Percentiles rank a stretch among this genome's conserved stretches.
These are phyloP conservation scores for Drosophila imparisetae DNA, from an alignment of 2,888 invertebrate species.

Conservation along the genomic window DNA sequence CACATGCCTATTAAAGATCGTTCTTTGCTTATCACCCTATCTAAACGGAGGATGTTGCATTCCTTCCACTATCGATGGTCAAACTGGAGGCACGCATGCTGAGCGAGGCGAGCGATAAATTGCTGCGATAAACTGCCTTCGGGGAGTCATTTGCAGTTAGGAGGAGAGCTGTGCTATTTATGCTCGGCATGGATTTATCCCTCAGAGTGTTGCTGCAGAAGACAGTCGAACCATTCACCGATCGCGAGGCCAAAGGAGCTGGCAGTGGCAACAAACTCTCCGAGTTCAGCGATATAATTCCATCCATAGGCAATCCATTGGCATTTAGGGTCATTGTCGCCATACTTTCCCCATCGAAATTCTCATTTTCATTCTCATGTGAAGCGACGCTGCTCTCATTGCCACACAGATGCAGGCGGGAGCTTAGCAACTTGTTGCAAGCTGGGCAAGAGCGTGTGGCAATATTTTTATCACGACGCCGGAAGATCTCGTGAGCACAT, in stretches of 20 bases:
- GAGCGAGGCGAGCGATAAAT: slow-evolving; percentile 84
- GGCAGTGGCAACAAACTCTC: slow-evolving; percentile 38
- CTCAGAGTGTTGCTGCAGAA: slow-evolving; percentile 64
- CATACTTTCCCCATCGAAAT: slow-evolving; percentile 51
- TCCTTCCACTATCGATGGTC: slow-evolving; percentile 85
- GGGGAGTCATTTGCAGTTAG: slow-evolving; percentile 73
- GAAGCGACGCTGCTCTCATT: slow-evolving; percentile 24
- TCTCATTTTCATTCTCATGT: slow-evolving; percentile 38
- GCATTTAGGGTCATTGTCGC: slow-evolving; percentile 44
- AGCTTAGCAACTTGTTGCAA: slow-evolving; percentile 89
- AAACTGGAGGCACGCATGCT: slow-evolving; percentile 84
- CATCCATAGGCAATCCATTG: slow-evolving; percentile 49
- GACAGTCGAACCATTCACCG: slow-evolving; percentile 41
- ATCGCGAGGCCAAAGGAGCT: slow-evolving; percentile 12
- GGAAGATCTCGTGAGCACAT: slow-evolving; percentile 89
- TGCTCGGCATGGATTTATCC: slow-evolving; percentile 60
- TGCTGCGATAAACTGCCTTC: slow-evolving; percentile 82
- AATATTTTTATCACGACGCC: slow-evolving; percentile 87
- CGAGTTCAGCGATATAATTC: slow-evolving; percentile 50
- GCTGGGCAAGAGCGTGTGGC: slow-evolving; percentile 89
- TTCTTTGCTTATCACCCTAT: background rate
- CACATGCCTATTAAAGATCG: background rate
- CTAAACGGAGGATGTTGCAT: slow-evolving; percentile 86
- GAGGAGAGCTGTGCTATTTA: slow-evolving; percentile 71
- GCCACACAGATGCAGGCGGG: slow-evolving; percentile 87